Percentiles rank a stretch among this genome's conserved stretches.
These are phyloP conservation scores for Mycogona germanica DNA, from an alignment of 2,888 invertebrate genomes.

Conservation along the genomic window DNA sequence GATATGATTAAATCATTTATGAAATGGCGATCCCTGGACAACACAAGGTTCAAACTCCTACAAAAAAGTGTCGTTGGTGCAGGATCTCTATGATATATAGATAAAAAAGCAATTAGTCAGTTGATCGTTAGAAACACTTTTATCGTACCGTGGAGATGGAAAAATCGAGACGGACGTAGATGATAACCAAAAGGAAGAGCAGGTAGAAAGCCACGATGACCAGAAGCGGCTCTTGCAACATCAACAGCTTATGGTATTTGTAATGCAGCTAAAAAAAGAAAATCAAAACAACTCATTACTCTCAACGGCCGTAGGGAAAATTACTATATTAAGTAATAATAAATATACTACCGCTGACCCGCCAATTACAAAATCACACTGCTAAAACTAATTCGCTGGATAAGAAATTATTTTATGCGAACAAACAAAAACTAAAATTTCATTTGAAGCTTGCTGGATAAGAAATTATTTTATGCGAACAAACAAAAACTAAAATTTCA, in stretches of 20 bases:
- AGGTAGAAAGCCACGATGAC: slow-evolving; percentile 77
- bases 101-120: slow-evolving; percentile 4
- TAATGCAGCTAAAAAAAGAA: slow-evolving; percentile 55
- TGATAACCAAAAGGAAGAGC: slow-evolving; percentile 79
- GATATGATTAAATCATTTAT: not conserved
- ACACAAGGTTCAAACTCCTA: too few relatives aligned
- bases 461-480: too few relatives aligned
- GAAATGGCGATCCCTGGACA: not conserved
- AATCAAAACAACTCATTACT: too few relatives aligned
- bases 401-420: too few relatives aligned
- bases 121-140: too few relatives aligned
- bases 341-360: not conserved
- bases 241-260: slow-evolving; percentile 66
- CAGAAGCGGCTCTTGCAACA: slow-evolving; percentile 88
- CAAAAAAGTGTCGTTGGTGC: too few relatives aligned
- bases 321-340: not conserved
- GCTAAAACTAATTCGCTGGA: too few relatives aligned
- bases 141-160: slow-evolving; percentile 50
- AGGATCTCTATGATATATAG: slow-evolving; percentile 4
- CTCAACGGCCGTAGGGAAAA: not conserved
- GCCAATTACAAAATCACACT: not conserved
- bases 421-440: too few relatives aligned
- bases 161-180: slow-evolving; percentile 92
- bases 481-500: too few relatives aligned
- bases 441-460: too few relatives aligned